phyloP scores from a whole-genome alignment of 1,140 invertebrate genomes.

The Ooceraea biroi region DNA sequence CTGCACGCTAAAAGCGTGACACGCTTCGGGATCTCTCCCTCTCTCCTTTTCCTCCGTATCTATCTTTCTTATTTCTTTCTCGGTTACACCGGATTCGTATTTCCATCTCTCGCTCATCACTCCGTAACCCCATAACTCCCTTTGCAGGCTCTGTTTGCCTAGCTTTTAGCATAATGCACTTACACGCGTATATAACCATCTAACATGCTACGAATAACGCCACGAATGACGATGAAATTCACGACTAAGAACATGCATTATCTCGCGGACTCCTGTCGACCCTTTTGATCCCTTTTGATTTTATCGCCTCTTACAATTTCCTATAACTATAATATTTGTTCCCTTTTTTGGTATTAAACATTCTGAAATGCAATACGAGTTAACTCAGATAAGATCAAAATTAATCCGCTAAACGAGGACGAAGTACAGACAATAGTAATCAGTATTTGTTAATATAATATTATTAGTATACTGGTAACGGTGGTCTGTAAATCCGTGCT shows the following conservation, averaged over 20 bases:
- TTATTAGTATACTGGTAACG: not conserved
- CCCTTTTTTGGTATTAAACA: not conserved
- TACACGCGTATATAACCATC: conserved; percentile 16
- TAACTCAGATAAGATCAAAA: no score
- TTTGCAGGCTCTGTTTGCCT: conserved; percentile 53
- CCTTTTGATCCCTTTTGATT: not conserved
- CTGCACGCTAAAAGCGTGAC: conserved; percentile 34
- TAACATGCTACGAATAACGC: not conserved
- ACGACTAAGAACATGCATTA: conserved; percentile 31
- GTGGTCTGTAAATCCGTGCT: not conserved
- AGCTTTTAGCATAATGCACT: conserved; percentile 70
- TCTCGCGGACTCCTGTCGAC: not conserved
- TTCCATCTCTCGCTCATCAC: conserved; percentile 7
- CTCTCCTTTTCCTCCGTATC: conserved; percentile 25
- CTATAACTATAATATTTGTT: not conserved
- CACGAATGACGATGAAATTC: conserved; percentile 4
- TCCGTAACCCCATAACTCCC: conserved; percentile 23
- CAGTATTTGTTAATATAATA: not conserved
- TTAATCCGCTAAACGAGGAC: no score
- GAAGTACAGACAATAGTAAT: not conserved
- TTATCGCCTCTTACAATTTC: not conserved
- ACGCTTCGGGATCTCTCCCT: not conserved
- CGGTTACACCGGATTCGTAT: conserved; percentile 44
- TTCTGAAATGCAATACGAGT: not conserved
- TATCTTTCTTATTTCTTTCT: not conserved